Conservation (phyloP, 2,888 invertebrate genomes). For the Acheta domesticus region DNA sequence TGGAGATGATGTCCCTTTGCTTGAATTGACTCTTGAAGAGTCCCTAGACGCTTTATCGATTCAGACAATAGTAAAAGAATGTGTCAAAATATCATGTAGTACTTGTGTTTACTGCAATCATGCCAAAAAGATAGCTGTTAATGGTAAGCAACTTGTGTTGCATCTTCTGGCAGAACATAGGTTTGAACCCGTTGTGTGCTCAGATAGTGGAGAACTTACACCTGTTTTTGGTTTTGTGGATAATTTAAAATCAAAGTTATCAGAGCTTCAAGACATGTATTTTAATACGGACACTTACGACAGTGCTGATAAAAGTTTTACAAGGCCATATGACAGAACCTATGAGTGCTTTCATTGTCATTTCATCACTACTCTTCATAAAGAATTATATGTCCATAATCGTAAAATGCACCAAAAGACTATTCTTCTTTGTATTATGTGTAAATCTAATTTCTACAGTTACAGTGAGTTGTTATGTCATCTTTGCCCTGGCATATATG, state of each 20-base stretch:
- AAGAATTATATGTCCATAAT: constrained; percentile 82
- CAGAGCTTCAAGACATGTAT: constrained; percentile 60
- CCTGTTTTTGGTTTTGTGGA: constrained; percentile 59
- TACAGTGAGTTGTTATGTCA: constrained; percentile 85
- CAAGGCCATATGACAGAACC: constrained; percentile 59
- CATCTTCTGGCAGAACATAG: constrained; percentile 78
- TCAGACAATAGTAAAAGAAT: constrained; percentile 68
- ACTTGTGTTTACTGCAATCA: constrained; percentile 83
- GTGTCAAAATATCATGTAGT: constrained; percentile 64
- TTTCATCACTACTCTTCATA: constrained; percentile 71
- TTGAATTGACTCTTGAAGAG: constrained; percentile 69
- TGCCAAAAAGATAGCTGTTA: constrained; percentile 78
- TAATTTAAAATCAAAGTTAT: constrained; percentile 60
- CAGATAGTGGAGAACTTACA: constrained; percentile 30
- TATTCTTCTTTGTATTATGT: constrained; percentile 79
- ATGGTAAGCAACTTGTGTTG: constrained; percentile 73
- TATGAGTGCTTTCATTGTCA: constrained; percentile 87
- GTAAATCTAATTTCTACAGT: constrained; percentile 80
- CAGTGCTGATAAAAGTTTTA: constrained; percentile 56
- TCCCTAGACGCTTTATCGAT: constrained; percentile 72
- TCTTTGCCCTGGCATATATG: constrained; percentile 76
- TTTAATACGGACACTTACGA: constrained; percentile 72
- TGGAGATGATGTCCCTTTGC: constrained; percentile 61
- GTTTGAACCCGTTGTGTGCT: constrained; percentile 66
- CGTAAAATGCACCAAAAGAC: constrained; percentile 83